Evolutionary conservation across 2,888 invertebrate genomes (phyloP), one percentile per base, ranked within the genome.

Genomic region (Clusia tigrina): DNA sequence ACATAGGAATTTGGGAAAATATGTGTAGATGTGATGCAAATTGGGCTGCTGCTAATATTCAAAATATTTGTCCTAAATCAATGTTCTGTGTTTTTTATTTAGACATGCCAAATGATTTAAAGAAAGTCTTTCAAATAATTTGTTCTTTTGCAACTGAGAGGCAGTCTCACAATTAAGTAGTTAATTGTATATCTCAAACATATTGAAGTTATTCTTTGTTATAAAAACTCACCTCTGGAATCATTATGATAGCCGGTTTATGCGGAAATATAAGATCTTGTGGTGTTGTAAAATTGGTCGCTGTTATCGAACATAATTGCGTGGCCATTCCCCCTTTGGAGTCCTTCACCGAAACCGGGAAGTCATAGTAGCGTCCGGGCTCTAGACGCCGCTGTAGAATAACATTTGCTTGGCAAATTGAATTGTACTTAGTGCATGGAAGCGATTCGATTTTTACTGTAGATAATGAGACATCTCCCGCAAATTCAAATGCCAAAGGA

Each of bases 321-420:
- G 89, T 88, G 71, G 90, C 88, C 78, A 89, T 89, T 72, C 91
- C 89, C 20, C 94, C 93, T 77, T 90, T 89, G 66, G 92, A 90
- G 85, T 93, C 94, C 73, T 88, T 86, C 60, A 89, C 91, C 17
- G 88, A 87, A 65, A 89, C 86, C 67, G 90, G 87, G 84, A 93
- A 94, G 85, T 94, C 93, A 83, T 94, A 92, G 76, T 91, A 90
- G 65, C 93, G 88, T n/a, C 92, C 93, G 0, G 91, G 88, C 81
- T 92, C 91, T 73, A 95, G 85, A 67, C 90, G 86, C 73, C 90
- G 87, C 69, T 90, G 88, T 68, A 95, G 86, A 69, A 93, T 88
- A 72, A 95, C 90, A 83, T 95, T 94, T 62, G 94, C 94, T 83
- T 94, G 93, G 84, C 95, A 95, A 74, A 93, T 90, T 58, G 93